Evolutionary conservation across 1,140 invertebrate genomes (phyloP).

Genomic region (Samia ricini): DNA sequence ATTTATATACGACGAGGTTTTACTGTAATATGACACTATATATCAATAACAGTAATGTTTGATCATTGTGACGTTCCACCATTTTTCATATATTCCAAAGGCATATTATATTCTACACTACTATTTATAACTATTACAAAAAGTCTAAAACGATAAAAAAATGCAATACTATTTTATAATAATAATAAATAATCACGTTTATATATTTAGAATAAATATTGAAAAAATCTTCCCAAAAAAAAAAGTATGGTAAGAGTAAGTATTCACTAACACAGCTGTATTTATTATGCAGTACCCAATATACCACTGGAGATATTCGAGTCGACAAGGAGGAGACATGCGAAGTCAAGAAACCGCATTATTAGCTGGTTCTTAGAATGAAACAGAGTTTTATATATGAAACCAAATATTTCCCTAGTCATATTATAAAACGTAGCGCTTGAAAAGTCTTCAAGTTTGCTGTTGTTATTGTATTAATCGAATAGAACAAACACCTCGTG

Average conservation of each 20-base stretch:
- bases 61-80: constrained; percentile 4
- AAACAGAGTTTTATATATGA: constrained; percentile 43
- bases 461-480: constrained; percentile 46
- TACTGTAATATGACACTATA: constrained; percentile 6
- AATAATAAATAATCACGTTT: not conserved
- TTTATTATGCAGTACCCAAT: constrained; percentile 78
- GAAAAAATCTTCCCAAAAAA: not conserved
- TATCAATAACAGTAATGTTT: not conserved
- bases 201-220: not conserved
- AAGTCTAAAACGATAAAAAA: no score
- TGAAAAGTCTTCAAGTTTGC: constrained; percentile 36
- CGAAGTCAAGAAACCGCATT: constrained; percentile 76
- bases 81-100: not conserved
- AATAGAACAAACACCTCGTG: constrained; percentile 32
- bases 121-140: not conserved
- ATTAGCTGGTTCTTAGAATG: constrained; percentile 78
- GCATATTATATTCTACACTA: not conserved
- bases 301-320: constrained; percentile 78
- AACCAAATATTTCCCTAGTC: constrained; percentile 58
- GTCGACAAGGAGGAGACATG: constrained; percentile 75
- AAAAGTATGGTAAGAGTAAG: not conserved
- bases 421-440: constrained; percentile 53
- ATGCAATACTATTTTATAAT: no score
- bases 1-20: no score
- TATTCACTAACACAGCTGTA: constrained; percentile 27